Conservation (phyloP, 2,888 invertebrate species). For the Agonopterix arenella region DNA sequence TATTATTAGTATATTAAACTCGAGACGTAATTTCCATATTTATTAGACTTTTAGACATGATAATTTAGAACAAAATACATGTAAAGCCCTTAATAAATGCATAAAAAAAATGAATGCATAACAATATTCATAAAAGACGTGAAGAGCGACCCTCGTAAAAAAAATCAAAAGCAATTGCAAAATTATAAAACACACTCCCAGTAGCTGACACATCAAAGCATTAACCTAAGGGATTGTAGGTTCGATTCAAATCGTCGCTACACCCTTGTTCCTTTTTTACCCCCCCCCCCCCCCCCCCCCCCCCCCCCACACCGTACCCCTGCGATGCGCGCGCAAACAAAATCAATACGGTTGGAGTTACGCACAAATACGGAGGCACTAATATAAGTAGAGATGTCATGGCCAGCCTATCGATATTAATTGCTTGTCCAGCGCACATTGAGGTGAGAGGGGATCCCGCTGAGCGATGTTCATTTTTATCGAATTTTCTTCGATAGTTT, state of each 20-base stretch:
- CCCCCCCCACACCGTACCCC: conserved; percentile 27
- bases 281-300: conserved; percentile 31
- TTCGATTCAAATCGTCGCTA: conserved; percentile 66
- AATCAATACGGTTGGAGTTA: conserved; percentile 69
- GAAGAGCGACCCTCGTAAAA: neutral
- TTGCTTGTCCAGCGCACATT: conserved; percentile 17
- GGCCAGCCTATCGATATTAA: conserved; percentile 52
- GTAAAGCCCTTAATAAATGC: too few species aligned
- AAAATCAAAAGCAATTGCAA: conserved; percentile 9
- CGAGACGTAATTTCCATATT: too few species aligned
- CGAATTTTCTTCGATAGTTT: too few species aligned
- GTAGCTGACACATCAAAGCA: conserved; percentile 39
- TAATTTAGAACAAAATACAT: too few species aligned
- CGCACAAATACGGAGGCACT: conserved; percentile 59
- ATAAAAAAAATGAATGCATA: neutral
- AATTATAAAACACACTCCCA: conserved; percentile 15
- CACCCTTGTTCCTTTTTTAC: conserved; percentile 58
- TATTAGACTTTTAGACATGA: too few species aligned
- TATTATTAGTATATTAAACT: too few species aligned
- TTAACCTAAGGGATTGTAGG: conserved; percentile 67
- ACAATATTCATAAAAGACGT: too few species aligned
- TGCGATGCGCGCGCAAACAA: conserved; percentile 63
- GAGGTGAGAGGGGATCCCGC: neutral
- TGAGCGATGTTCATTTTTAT: too few species aligned
- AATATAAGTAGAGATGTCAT: conserved; percentile 50